Evolutionary conservation across 2,888 invertebrate genomes (phyloP).

Genomic region (Escarpia spicata): DNA sequence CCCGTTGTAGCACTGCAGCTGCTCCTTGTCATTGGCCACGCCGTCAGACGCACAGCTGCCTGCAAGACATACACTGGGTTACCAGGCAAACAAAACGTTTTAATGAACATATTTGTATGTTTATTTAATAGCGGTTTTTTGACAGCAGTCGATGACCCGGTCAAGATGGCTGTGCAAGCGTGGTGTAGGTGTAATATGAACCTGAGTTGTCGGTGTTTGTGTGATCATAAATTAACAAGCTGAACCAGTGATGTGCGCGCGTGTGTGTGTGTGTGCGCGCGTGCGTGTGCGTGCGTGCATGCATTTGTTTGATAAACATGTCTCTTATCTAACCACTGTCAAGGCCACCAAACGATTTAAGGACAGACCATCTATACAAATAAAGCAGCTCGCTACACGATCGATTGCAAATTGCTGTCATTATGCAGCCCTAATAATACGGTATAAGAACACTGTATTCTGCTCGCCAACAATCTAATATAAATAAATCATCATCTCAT

Average conservation of each 20-base stretch:
- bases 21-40: conserved; percentile 25
- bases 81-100: background rate
- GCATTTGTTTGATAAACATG: background rate
- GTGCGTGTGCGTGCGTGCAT: background rate
- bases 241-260: no score
- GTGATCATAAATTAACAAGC: no score
- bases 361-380: no score
- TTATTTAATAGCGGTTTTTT: no score
- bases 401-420: background rate
- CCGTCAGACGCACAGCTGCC: conserved; percentile 31
- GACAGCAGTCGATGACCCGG: no score
- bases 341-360: no score
- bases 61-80: background rate
- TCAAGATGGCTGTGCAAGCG: no score
- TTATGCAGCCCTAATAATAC: background rate
- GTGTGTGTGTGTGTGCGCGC: no score
- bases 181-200: no score
- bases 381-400: no score
- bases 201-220: no score
- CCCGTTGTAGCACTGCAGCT: conserved; percentile 35
- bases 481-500: background rate
- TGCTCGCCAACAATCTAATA: background rate
- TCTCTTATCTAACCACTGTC: no score
- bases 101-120: background rate
- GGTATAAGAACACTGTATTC: background rate